Evolutionary conservation across 2,888 invertebrate species (phyloP), one percentile per base, ranked within the genome.

Genomic region (Callosobruchus maculatus): DNA sequence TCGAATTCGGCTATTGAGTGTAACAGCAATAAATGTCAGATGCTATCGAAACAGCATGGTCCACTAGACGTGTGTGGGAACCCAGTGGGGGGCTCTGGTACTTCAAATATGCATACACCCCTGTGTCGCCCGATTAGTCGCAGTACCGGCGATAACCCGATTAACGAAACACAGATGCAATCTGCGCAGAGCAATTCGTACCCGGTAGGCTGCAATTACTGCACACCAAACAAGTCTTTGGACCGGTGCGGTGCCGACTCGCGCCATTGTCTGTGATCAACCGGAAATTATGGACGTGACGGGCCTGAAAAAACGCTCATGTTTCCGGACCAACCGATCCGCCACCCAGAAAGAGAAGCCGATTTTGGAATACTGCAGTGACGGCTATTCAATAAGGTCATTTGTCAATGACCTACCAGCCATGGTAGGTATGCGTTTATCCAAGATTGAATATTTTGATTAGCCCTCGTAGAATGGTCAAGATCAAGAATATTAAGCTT

Each of bases 281-380:
- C 81, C 81, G 82, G 83, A 83, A 81, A 81, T 80, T 81, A 80
- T 79, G 75, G 73, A 79, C 80, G 78, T 81, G 81, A 81, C 81
- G 81, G 77, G 71, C 80, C 80, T 78, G 77, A 81, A 81, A 76
- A n/a, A 71, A 76, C 70, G 72, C 70, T 72, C 30, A 22, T 21
- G 73, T 71, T 72, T 76, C 76, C 76, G 73, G 76, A 70, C 67
- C 67, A 72, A 73, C 71, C 70, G 21, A 74, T 9, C 30, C 3
- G 30, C 30, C 49, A 49, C 49, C 49, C 49, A 49, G 49, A 49
- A 49, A 49, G 3, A 49, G 49, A 18, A 18, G 13, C 49, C 49
- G 49, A 49, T 49, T 49, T 49, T 5, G 18, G 49, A 49, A 7
- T 49, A 18, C 49, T n/a, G n/a, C n/a, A n/a, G n/a, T n/a, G n/a